phyloP scores from a whole-genome alignment of 2,888 invertebrate genomes.

The Hypolimnas misippus region DNA sequence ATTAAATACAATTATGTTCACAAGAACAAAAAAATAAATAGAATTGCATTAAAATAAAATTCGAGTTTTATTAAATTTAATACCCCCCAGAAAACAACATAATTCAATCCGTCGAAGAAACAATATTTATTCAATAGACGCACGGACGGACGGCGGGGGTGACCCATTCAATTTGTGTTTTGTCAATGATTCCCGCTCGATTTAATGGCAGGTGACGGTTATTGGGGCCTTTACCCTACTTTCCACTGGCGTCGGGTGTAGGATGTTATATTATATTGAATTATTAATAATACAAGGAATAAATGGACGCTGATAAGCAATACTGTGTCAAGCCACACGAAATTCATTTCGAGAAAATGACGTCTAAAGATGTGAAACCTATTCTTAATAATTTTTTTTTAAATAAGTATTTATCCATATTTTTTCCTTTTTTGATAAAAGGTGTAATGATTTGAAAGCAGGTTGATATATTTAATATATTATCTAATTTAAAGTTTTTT shows the following conservation, averaged over 20 bases:
- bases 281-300: background rate
- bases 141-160: conserved; percentile 36
- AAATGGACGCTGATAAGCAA: too few relatives aligned
- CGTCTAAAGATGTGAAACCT: too few relatives aligned
- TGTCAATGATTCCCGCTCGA: conserved; percentile 74
- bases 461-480: too few relatives aligned
- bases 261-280: background rate
- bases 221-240: conserved; percentile 42
- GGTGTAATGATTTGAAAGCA: too few relatives aligned
- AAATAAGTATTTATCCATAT: too few relatives aligned
- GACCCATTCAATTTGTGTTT: conserved; percentile 69
- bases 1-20: too few relatives aligned
- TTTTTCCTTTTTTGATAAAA: too few relatives aligned
- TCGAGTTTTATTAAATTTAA: conserved; percentile 27
- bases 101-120: conserved; percentile 46
- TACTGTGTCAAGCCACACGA: too few relatives aligned
- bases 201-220: conserved; percentile 78
- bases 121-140: conserved; percentile 59
- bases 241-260: background rate
- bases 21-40: background rate
- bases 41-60: conserved; percentile 2
- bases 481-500: too few relatives aligned
- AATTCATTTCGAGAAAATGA: too few relatives aligned
- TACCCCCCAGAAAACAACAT: conserved; percentile 36
- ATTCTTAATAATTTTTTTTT: too few relatives aligned